Conservation (phyloP, 2,113 vertebrate genomes). For the Danionella cerebrum region DNA sequence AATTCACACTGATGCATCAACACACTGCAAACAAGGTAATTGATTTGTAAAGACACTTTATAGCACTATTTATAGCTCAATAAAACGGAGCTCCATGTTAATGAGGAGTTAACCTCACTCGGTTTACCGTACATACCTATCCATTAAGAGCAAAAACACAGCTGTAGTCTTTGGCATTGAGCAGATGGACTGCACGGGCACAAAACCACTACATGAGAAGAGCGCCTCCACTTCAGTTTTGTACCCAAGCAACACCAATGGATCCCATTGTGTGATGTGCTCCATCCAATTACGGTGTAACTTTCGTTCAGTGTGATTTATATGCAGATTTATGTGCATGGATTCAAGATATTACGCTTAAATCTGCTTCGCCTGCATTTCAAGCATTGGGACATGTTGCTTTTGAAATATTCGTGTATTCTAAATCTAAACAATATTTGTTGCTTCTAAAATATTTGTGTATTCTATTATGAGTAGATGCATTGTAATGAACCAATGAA, state of each 20-base stretch:
- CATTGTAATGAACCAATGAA: too few relatives aligned
- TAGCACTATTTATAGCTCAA: background rate
- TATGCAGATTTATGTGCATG: background rate
- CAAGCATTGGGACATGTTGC: background rate
- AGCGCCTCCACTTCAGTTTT: background rate
- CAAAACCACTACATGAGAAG: background rate
- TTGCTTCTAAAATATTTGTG: too few relatives aligned
- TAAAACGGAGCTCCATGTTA: background rate
- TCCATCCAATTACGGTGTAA: background rate
- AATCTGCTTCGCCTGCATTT: background rate
- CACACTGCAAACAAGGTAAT: constrained; percentile 10
- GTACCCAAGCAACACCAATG: background rate
- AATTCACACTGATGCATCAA: constrained; percentile 1
- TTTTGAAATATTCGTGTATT: too few relatives aligned
- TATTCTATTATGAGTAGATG: too few relatives aligned
- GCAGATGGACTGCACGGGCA: constrained; percentile 7
- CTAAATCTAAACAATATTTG: too few relatives aligned
- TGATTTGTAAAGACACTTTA: constrained; percentile 11
- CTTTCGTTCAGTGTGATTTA: background rate
- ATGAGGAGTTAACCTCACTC: background rate
- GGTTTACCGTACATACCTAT: background rate
- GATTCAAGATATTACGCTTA: background rate
- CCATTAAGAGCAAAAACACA: background rate
- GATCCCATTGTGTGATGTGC: background rate
- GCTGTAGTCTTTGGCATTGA: constrained; percentile 1